Percentiles rank a stretch among this genome's conserved stretches.
Conservation (phyloP, 2,797 vertebrate species). For the Buceros bicornis region DNA sequence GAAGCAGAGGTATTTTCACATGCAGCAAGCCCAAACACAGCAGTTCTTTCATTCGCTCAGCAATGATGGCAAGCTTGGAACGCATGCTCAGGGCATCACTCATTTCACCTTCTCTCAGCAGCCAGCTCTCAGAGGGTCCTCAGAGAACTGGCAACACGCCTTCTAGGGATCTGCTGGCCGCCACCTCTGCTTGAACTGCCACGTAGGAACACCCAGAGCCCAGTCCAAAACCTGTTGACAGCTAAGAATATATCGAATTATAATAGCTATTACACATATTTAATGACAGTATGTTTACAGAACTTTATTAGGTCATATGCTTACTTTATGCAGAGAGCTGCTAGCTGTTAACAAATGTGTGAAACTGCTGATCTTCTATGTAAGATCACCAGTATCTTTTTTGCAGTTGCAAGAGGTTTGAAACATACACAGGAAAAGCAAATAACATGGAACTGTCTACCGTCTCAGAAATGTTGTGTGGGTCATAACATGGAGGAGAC, state of each 20-base stretch:
- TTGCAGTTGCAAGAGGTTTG: not conserved
- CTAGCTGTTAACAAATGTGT: slow-evolving; percentile 13
- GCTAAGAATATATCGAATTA: not conserved
- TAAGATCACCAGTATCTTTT: not conserved
- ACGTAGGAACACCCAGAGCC: not conserved
- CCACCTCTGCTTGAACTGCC: not conserved
- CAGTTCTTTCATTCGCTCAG: accelerated
- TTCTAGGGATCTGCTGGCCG: not conserved
- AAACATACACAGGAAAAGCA: not conserved
- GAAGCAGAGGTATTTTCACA: not conserved
- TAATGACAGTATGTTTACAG: slow-evolving; percentile 12
- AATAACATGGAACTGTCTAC: slow-evolving; percentile 15
- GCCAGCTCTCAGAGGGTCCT: not conserved
- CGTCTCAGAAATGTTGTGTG: slow-evolving; percentile 61
- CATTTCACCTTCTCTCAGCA: not conserved
- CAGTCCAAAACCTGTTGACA: slow-evolving; percentile 21
- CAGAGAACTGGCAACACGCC: not conserved
- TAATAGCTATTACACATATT: not conserved
- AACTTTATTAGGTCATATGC: not conserved
- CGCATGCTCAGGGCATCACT: not conserved
- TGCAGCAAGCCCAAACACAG: not conserved
- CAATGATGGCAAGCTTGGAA: not conserved
- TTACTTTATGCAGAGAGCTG: not conserved
- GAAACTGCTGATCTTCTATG: not conserved
- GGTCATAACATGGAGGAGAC: slow-evolving; percentile 66